Conservation (phyloP, 2,888 invertebrate species). For the Sesamia inferens region DNA sequence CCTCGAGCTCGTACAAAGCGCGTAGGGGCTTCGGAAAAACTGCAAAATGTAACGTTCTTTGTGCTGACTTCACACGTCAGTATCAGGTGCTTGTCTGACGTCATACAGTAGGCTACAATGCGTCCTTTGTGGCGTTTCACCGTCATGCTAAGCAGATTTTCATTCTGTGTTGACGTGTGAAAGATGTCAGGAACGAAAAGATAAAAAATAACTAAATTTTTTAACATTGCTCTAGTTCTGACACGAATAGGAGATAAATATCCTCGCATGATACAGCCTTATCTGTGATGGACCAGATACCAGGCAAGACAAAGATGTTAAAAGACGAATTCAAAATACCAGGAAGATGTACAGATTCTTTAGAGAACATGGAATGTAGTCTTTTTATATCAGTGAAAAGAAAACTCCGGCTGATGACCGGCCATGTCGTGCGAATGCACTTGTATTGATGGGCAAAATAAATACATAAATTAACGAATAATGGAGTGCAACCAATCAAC, state of each 20-base stretch:
- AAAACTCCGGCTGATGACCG: neutral
- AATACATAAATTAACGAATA: too few relatives aligned
- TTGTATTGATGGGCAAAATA: too few relatives aligned
- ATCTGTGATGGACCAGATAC: neutral
- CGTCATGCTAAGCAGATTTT: conserved; percentile 17
- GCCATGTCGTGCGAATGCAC: too few relatives aligned
- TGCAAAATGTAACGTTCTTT: conserved; percentile 63
- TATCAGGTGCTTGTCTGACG: conserved; percentile 50
- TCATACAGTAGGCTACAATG: conserved; percentile 38
- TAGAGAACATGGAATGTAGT: neutral
- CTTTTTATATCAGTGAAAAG: neutral
- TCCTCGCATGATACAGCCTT: neutral
- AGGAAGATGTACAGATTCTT: too few relatives aligned
- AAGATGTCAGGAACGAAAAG: neutral
- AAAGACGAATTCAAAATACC: neutral
- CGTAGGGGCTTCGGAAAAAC: conserved; percentile 42
- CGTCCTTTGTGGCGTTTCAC: conserved; percentile 36
- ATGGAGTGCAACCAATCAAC: too few relatives aligned
- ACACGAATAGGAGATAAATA: neutral
- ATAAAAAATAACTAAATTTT: neutral
- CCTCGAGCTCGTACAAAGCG: conserved; percentile 37
- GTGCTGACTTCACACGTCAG: conserved; percentile 67
- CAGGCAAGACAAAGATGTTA: neutral
- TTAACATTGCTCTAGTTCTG: neutral
- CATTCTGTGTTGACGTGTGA: conserved; percentile 9